Percentiles rank a stretch among this genome's conserved stretches.
Conservation (phyloP, 2,797 vertebrate genomes). For the Anabacerthia variegaticeps region DNA sequence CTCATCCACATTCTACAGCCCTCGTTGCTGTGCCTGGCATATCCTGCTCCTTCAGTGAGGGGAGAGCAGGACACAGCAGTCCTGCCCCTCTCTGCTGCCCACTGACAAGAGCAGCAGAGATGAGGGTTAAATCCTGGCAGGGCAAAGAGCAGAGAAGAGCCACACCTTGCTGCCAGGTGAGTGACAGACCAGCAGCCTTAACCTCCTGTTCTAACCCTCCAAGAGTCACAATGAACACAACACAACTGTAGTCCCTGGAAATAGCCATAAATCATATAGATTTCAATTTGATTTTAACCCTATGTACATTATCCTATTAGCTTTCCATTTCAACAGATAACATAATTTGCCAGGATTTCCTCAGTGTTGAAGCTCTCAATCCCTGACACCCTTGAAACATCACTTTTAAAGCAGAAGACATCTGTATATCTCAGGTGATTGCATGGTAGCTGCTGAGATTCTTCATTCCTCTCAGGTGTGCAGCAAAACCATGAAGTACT, state of each 20-base stretch:
- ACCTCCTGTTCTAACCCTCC: background rate
- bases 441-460: background rate
- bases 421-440: background rate
- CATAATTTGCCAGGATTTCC: background rate
- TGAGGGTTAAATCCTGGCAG: accelerated
- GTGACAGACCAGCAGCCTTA: background rate
- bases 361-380: background rate
- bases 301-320: background rate
- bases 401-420: background rate
- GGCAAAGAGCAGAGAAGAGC: background rate
- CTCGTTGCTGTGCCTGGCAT: background rate
- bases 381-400: background rate
- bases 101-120: too few relatives aligned
- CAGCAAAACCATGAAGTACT: background rate
- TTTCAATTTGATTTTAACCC: background rate
- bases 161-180: background rate
- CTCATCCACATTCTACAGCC: background rate
- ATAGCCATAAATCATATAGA: background rate
- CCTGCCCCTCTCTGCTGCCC: background rate
- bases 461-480: background rate
- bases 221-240: background rate
- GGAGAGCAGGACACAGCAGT: background rate
- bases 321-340: background rate
- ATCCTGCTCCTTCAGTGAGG: background rate
- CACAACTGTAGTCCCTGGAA: background rate